These are phyloP conservation scores for Chaenocephalus aceratus DNA, from an alignment of 2,113 vertebrate species.

Conservation along the genomic window DNA sequence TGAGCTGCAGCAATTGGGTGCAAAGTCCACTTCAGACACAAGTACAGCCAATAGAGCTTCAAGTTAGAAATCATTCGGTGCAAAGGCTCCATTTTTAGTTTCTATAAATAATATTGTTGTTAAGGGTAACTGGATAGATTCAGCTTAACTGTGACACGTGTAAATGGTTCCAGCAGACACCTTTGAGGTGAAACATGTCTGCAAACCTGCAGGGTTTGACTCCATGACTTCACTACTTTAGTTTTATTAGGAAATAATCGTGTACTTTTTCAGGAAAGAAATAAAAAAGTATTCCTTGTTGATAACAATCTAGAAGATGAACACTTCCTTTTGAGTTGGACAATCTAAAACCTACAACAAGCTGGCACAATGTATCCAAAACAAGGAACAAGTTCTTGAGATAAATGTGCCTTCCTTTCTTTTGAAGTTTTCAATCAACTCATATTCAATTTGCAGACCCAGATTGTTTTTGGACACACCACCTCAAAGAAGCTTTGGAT, in stretches of 20 bases:
- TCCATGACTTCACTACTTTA: background rate
- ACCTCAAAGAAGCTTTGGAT: too few relatives aligned
- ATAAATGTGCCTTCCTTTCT: too few relatives aligned
- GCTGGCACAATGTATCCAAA: background rate
- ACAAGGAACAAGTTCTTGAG: background rate
- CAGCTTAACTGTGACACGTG: background rate
- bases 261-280: background rate
- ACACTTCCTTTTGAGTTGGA: background rate
- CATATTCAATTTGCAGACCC: too few relatives aligned
- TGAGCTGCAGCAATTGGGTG: constrained; percentile 11
- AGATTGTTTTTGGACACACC: too few relatives aligned
- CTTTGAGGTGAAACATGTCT: background rate
- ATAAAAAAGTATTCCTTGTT: background rate
- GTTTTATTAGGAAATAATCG: background rate
- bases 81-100: constrained; percentile 24
- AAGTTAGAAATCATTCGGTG: background rate
- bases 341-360: background rate
- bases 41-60: background rate
- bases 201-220: background rate
- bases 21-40: constrained; percentile 50
- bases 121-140: background rate
- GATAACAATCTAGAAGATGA: background rate
- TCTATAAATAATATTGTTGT: background rate
- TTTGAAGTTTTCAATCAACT: too few relatives aligned
- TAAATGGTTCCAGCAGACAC: background rate